A percentile compares a stretch with the other conserved stretches of the same genome.
Evolutionary conservation across 2,113 vertebrate genomes (phyloP).

Genomic region (Camelus dromedarius): DNA sequence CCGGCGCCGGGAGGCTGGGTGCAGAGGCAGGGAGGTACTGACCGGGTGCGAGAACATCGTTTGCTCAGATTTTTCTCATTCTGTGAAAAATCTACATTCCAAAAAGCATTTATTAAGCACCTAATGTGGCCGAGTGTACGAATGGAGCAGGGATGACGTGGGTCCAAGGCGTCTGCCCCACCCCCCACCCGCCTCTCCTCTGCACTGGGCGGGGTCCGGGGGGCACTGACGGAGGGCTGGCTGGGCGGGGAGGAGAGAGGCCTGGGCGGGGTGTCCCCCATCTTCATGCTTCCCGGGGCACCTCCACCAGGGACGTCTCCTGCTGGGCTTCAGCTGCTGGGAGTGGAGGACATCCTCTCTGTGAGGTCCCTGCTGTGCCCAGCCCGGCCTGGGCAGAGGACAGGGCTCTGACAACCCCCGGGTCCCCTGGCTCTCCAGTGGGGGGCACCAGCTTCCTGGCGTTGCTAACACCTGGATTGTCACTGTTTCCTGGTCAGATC

Average conservation of each 20-base stretch:
- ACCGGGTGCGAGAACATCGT: neutral
- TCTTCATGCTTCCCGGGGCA: neutral
- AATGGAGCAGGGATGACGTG: neutral
- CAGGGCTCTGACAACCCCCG: neutral
- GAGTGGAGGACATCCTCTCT: too few species aligned
- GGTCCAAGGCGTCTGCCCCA: rapidly evolving
- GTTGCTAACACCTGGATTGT: neutral
- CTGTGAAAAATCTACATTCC: neutral
- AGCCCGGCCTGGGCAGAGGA: neutral
- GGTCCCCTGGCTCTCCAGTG: neutral
- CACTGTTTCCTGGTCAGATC: neutral
- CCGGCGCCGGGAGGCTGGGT: neutral
- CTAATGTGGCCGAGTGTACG: neutral
- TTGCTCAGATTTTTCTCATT: neutral
- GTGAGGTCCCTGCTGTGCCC: neutral
- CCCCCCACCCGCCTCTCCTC: rapidly evolving
- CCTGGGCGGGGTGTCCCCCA: rapidly evolving
- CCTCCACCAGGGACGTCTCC: neutral
- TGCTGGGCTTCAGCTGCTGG: neutral
- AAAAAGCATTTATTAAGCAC: neutral
- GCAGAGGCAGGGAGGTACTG: neutral
- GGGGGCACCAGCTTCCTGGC: neutral
- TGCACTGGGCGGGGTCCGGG: neutral
- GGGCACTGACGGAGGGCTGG: neutral
- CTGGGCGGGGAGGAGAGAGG: neutral